Conservation (phyloP, 2,113 vertebrate species). For the Chloebia gouldiae region DNA sequence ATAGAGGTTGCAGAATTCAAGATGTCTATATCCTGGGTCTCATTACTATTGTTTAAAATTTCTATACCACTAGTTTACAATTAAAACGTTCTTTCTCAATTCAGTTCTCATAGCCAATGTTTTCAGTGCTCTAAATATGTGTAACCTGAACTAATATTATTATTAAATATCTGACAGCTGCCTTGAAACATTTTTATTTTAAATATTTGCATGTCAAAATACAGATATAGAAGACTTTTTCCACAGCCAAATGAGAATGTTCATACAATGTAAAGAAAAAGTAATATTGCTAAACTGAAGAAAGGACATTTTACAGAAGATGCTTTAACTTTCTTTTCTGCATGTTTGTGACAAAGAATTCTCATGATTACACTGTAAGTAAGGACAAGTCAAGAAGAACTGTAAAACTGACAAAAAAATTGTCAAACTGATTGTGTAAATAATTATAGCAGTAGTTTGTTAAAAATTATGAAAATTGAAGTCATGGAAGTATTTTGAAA, state of each 20-base stretch:
- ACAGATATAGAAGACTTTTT: background rate
- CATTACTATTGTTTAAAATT: constrained; percentile 62
- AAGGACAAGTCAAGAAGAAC: background rate
- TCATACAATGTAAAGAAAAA: background rate
- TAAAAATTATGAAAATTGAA: background rate
- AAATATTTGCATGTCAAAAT: constrained; percentile 29
- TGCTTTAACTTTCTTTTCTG: background rate
- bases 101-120: constrained; percentile 1
- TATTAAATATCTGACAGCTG: background rate
- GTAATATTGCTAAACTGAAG: background rate
- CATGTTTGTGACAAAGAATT: background rate
- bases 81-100: background rate
- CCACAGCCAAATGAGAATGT: background rate
- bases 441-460: background rate
- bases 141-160: constrained; percentile 49
- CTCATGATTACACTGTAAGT: background rate
- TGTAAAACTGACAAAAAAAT: background rate
- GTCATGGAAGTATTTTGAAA: background rate
- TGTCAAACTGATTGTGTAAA: background rate
- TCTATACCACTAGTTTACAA: constrained; percentile 26
- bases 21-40: constrained; percentile 51
- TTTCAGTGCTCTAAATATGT: background rate
- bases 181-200: constrained; percentile 11
- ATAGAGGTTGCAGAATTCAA: constrained; percentile 49
- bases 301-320: background rate